Evolutionary conservation across 2,888 invertebrate genomes (phyloP).

Genomic region (Exephanes ischioxanthus): DNA sequence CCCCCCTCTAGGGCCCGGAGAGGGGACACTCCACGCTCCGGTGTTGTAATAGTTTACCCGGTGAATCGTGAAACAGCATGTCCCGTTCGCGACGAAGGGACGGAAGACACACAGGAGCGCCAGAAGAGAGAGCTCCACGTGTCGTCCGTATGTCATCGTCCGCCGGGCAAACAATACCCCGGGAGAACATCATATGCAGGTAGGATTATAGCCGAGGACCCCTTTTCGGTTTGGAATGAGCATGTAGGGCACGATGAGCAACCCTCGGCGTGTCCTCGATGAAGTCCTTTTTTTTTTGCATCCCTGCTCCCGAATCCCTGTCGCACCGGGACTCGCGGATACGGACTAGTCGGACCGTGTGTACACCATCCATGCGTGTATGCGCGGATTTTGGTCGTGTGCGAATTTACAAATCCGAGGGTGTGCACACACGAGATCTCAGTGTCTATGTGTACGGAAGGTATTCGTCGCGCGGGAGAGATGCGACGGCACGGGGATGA

Average conservation of each 20-base stretch:
- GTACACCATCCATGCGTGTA: constrained; percentile 7
- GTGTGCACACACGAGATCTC: constrained; percentile 19
- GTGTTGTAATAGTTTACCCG: constrained; percentile 19
- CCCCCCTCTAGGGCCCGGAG: constrained; percentile 28
- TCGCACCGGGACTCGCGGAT: constrained; percentile 51
- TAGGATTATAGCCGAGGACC: constrained; percentile 83
- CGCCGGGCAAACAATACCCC: constrained; percentile 77
- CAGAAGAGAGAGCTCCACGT: constrained; percentile 60
- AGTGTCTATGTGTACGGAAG: constrained; percentile 13
- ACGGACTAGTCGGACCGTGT: constrained; percentile 10
- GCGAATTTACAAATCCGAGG: constrained; percentile 43
- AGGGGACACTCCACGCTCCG: constrained; percentile 2
- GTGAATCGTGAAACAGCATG: constrained; percentile 53
- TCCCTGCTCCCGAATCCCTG: constrained; percentile 70
- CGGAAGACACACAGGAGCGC: constrained; percentile 44
- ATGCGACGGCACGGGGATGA: constrained; percentile 32
- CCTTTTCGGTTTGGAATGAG: constrained; percentile 79
- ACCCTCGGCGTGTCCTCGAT: constrained; percentile 72
- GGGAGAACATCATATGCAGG: constrained; percentile 84
- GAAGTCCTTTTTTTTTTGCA: constrained; percentile 68
- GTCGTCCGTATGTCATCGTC: constrained; percentile 77
- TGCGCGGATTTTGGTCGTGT: constrained; percentile 9
- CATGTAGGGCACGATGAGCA: constrained; percentile 64
- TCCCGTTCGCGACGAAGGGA: constrained; percentile 57
- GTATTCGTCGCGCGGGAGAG: constrained; percentile 19